Base-by-base conservation (phyloP, 2,113 vertebrate genomes). In the Myiozetetes cayanensis region DNA sequence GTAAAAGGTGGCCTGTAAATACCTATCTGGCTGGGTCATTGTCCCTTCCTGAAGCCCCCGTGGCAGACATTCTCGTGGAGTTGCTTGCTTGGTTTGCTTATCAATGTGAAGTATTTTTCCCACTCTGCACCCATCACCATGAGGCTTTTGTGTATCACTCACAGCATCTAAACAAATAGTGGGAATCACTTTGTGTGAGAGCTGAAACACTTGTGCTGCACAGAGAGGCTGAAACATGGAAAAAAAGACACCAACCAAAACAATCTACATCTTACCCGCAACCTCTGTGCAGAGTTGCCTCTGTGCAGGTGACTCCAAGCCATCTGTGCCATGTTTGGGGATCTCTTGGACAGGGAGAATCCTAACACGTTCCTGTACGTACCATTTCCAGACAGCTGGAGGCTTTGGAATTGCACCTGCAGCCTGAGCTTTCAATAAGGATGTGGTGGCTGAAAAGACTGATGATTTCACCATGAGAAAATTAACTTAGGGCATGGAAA, bases 21-120 rank as follows among this genome's bases (percentile, higher is more conserved):
- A 47, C 15, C 12, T 24, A 0, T 7, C 2, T 19, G 27, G 3
- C 35, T 65, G 24, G 28, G 23, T 56, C 35, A 10, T 18, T 41
- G 8, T 35, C 21, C 35, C 14, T 52, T 52, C 35, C 25, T 94
- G 68, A 63, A 92, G 31, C 5, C 10, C 10, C 8, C 20, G 3
- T 7, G 24, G 22, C 49, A 87, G 50, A 67, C 0, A 2, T 18
- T 53, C 8, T 58, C 1, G 0, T 71, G 55, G 47, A 71, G 30
- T 12, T 71, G 6, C 59, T 71, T 67, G 8, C 61, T 63, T 80
- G 31, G 15, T 78, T 90, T 73, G 13, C 28, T 90, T 58, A 31
- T 73, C n/a, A 41, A 2, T 8, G 25, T 68, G 43, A 85, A 65
- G 18, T 44, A 3, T 30, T 24, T 76, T 91, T 74, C 5, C 41